Conservation (phyloP, 1,140 invertebrate genomes). For the Bombus sibiricus region DNA sequence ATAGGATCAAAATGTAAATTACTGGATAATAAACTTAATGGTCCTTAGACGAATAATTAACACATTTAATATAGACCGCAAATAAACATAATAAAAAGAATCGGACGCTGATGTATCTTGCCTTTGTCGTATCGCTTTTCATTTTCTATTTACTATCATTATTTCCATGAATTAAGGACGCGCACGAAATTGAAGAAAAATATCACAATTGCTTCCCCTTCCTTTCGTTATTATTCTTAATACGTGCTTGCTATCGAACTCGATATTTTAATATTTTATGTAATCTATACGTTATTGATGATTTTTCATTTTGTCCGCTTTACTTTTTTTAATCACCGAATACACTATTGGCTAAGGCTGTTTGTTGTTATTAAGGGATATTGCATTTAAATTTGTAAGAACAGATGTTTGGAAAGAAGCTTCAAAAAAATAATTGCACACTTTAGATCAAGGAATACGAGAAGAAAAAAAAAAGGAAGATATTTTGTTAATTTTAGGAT, state of each 20-base stretch:
- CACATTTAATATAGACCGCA: conserved; percentile 56
- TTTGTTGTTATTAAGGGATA: conserved; percentile 64
- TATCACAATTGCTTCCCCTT: conserved; percentile 24
- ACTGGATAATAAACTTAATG: conserved; percentile 41
- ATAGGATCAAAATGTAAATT: conserved; percentile 66
- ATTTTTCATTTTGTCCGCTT: conserved; percentile 57
- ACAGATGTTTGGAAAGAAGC: conserved; percentile 60
- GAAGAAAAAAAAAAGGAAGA: conserved; percentile 60
- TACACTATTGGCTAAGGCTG: conserved; percentile 69
- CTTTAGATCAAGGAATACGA: conserved; percentile 63
- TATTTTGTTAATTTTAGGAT: conserved; percentile 80
- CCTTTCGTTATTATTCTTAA: conserved; percentile 14
- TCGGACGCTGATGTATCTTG: conserved; percentile 46
- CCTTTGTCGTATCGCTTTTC: conserved; percentile 27
- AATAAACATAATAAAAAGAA: conserved; percentile 44
- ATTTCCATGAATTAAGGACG: background rate
- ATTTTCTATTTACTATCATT: conserved; percentile 45
- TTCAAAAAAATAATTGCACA: conserved; percentile 62
- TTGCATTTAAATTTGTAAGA: conserved; percentile 78
- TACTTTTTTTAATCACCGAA: conserved; percentile 53
- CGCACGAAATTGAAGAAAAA: conserved; percentile 5
- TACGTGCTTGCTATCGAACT: conserved; percentile 35
- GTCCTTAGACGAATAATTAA: conserved; percentile 56
- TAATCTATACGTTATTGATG: conserved; percentile 45
- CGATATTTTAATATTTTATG: conserved; percentile 49